phyloP scores from a whole-genome alignment of 2,113 vertebrate species.

The Microcebus jonahi region DNA sequence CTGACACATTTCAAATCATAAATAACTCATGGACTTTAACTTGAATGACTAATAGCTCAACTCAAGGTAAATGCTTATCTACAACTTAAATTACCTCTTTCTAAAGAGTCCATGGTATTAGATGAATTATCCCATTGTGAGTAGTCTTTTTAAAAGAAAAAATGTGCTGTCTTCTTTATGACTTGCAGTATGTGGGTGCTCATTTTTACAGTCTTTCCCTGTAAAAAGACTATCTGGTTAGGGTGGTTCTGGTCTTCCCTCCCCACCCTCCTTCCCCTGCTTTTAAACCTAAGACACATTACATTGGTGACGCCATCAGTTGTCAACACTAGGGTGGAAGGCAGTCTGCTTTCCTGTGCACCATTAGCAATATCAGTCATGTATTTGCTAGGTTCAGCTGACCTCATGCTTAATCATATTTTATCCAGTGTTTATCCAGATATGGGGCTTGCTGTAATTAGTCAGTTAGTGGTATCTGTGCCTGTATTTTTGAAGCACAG shows the following conservation, averaged over 20 bases:
- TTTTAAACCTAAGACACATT: neutral
- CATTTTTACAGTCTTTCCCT: neutral
- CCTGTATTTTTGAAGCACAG: conserved; percentile 33
- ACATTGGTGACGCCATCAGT: neutral
- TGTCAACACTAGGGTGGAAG: neutral
- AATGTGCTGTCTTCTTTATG: neutral
- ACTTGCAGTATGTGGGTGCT: neutral
- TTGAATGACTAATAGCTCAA: neutral
- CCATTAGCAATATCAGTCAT: neutral
- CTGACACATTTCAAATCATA: conserved; percentile 60
- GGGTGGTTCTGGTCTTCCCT: neutral
- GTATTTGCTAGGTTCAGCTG: accelerated
- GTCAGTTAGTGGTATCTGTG: neutral
- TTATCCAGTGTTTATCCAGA: neutral
- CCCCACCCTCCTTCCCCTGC: neutral
- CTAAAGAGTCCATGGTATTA: neutral
- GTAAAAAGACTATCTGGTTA: neutral
- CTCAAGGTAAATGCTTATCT: conserved; percentile 34
- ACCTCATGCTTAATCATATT: neutral
- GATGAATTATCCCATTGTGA: neutral
- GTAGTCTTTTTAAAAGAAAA: neutral
- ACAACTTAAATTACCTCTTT: neutral
- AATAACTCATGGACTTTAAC: conserved; percentile 56
- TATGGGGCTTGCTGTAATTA: neutral
- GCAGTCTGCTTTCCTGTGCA: neutral